phyloP scores from a whole-genome alignment of 2,113 vertebrate genomes.

The Misgurnus mizolepis region DNA sequence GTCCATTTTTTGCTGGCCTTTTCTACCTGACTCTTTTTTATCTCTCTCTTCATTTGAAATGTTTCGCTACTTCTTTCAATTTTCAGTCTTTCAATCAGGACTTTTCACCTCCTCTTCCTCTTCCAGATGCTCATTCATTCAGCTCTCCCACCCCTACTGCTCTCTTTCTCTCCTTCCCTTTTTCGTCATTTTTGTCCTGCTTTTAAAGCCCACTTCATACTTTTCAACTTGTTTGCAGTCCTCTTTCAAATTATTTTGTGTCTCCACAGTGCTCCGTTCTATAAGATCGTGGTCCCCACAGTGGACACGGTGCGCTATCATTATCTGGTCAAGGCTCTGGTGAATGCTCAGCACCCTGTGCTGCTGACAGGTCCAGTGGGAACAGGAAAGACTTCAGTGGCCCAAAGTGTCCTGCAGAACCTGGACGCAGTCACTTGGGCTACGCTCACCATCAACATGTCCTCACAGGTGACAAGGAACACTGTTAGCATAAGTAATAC shows the following conservation, averaged over 20 bases:
- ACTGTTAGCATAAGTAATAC: background rate
- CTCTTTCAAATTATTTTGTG: background rate
- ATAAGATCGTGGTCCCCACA: conserved; percentile 88
- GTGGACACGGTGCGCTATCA: conserved; percentile 86
- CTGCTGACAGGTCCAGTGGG: conserved; percentile 84
- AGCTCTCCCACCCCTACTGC: conserved; percentile 24
- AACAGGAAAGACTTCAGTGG: conserved; percentile 87
- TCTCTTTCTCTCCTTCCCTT: conserved; percentile 2
- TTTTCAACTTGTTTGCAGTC: conserved; percentile 18
- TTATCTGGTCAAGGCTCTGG: conserved; percentile 80
- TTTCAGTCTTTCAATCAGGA: conserved; percentile 40
- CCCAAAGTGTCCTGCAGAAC: conserved; percentile 79
- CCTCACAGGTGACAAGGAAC: conserved; percentile 78
- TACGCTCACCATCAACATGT: conserved; percentile 85
- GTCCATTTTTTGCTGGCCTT: conserved; percentile 17
- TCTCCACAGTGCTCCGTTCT: conserved; percentile 79
- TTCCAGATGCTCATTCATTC: conserved; percentile 11
- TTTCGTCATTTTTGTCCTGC: background rate
- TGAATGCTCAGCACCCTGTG: conserved; percentile 77
- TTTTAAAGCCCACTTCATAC: background rate
- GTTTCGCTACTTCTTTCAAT: conserved; percentile 48
- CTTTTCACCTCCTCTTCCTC: conserved; percentile 38
- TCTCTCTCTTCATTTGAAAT: conserved; percentile 33
- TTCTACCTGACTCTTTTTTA: conserved; percentile 21
- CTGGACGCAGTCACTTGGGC: conserved; percentile 79